phyloP scores from a whole-genome alignment of 2,888 invertebrate genomes.

The Ischnura elegans region DNA sequence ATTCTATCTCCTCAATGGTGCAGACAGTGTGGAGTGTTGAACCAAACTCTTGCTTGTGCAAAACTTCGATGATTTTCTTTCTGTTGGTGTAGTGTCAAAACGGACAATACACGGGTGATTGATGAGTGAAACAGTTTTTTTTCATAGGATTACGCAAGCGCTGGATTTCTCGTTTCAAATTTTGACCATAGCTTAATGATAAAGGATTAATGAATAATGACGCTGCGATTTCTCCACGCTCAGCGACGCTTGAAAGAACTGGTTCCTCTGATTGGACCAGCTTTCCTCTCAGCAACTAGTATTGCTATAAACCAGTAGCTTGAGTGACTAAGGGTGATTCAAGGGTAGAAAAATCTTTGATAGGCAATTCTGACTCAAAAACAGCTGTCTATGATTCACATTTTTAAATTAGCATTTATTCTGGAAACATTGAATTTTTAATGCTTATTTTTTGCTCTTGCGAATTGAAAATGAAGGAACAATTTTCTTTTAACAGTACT shows the following conservation, averaged over 20 bases:
- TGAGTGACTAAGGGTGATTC: not conserved
- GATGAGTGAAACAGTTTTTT: not conserved
- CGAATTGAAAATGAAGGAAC: too few species aligned
- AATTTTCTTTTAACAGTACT: not conserved
- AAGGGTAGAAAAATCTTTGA: too few species aligned
- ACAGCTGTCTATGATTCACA: too few species aligned
- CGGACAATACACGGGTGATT: not conserved
- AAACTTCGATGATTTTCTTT: not conserved
- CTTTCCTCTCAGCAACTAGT: not conserved
- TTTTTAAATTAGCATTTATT: too few species aligned
- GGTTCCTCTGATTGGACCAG: not conserved
- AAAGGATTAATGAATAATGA: constrained; percentile 30
- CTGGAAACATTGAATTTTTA: too few species aligned
- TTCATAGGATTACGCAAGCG: not conserved
- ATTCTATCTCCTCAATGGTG: not conserved
- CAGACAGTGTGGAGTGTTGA: not conserved
- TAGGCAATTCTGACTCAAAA: too few species aligned
- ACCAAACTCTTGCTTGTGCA: not conserved
- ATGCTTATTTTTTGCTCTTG: too few species aligned
- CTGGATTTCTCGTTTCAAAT: constrained; percentile 15
- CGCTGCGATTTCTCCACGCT: not conserved
- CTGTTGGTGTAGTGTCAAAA: not conserved
- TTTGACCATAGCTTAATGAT: constrained; percentile 4
- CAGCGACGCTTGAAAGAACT: not conserved
- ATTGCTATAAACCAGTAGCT: not conserved